These are phyloP conservation scores for Montipora capricornis DNA, from an alignment of 64 coral and sea anemone genomes.

Conservation along the genomic window DNA sequence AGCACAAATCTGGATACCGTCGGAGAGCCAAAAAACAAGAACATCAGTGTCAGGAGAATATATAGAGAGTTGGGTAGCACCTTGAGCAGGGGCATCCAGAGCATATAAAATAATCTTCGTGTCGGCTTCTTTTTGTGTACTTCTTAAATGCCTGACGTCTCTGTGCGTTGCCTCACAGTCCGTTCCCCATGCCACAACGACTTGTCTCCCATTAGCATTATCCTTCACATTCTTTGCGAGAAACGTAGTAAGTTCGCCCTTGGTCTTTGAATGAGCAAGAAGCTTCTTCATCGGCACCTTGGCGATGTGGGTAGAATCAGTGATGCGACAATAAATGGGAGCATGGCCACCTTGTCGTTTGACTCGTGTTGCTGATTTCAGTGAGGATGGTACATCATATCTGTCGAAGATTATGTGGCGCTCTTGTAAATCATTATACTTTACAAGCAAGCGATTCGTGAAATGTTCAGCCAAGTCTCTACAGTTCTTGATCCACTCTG, in stretches of 20 bases:
- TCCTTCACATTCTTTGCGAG: slow-evolving; percentile 76
- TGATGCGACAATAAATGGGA: neutral
- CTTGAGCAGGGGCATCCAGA: slow-evolving; percentile 59
- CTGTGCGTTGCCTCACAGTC: slow-evolving; percentile 70
- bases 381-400: slow-evolving; percentile 56
- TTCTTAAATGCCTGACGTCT: slow-evolving; percentile 64
- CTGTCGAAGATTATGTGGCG: slow-evolving; percentile 61
- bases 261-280: slow-evolving; percentile 62
- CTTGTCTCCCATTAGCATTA: slow-evolving; percentile 56
- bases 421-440: slow-evolving; percentile 69
- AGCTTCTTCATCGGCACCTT: slow-evolving; percentile 44
- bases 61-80: slow-evolving; percentile 52
- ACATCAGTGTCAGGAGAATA: slow-evolving; percentile 49
- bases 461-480: slow-evolving; percentile 73
- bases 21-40: slow-evolving; percentile 49
- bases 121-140: slow-evolving; percentile 56
- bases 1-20: neutral
- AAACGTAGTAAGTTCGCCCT: slow-evolving; percentile 71
- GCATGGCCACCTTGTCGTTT: slow-evolving; percentile 51
- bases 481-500: slow-evolving; percentile 29
- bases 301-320: slow-evolving; percentile 43
- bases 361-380: slow-evolving; percentile 63
- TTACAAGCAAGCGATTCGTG: slow-evolving; percentile 49
- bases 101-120: slow-evolving; percentile 72
- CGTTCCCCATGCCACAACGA: slow-evolving; percentile 65